Evolutionary conservation across 2,797 vertebrate species (phyloP), one percentile per base, ranked within the genome.

Genomic region (Leptodactylus fallax): DNA sequence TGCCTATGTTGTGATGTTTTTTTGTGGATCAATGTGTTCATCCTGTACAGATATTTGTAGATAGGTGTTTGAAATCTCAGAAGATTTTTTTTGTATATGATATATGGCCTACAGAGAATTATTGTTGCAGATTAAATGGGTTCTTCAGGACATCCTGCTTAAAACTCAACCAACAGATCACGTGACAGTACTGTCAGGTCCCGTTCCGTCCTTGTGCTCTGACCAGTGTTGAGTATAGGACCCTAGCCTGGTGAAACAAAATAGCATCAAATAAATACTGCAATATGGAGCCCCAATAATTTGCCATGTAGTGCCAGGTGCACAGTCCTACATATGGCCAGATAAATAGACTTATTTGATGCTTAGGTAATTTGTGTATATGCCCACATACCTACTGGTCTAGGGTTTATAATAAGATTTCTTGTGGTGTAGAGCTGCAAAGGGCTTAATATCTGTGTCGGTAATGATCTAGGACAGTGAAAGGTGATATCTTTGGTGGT

Each of bases 1-100:
- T 77, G 45, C 83, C 49, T 36, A 25, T 56, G 21, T 85, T 77
- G 72, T 74, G 5, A 71, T 77, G 56, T 78, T 85, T 77, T n/a
- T n/a, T 74, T 51, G 83, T 85, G 45, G 72, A 53, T 85, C 83
- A 61, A 65, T 77, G 83, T 85, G 19, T 53, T 85, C 72, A 85
- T 85, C 17, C n/a, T 67, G 61, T 86, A 23, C 9, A 55, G 56
- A 77, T 63, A 45, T 55, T n/a, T 83, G 78, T 36, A 45, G 56
- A 49, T 45, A 25, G 19, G 10, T 25, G 51, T 56, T 58, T 79
- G 16, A 79, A 3, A 21, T 79, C 10, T 16, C 3, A 8, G 1
- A 51, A n/a, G 45, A 6, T 51, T 23, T n/a, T 6, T 77, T 53
- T 23, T 23, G 5, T 77, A 77, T 53, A 53, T 23, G 21, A 51